A percentile compares a stretch with the other conserved stretches of the same genome.
These are phyloP conservation scores for Otis tarda DNA, from an alignment of 2,113 vertebrate genomes.

Conservation along the genomic window DNA sequence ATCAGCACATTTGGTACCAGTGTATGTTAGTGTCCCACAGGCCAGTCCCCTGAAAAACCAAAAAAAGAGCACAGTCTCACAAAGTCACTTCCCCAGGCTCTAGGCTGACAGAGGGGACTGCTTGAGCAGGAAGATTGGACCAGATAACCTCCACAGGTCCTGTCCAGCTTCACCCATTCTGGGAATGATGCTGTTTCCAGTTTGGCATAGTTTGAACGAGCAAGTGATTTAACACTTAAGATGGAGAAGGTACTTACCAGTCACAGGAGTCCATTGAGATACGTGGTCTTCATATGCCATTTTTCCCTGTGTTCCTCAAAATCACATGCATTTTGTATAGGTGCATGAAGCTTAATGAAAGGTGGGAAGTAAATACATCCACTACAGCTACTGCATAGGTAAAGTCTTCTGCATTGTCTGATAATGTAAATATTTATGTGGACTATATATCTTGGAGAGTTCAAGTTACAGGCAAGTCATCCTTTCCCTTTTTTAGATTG, in stretches of 20 bases:
- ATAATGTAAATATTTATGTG: background rate
- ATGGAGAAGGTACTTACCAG: background rate
- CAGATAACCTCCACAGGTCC: background rate
- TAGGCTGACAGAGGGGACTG: constrained; percentile 52
- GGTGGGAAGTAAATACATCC: background rate
- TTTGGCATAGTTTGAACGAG: background rate
- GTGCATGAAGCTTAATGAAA: background rate
- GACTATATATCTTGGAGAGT: accelerated
- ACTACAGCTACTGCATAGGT: background rate
- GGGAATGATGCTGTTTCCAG: background rate
- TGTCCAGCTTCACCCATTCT: background rate
- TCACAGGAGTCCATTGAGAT: background rate
- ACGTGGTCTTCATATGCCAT: accelerated
- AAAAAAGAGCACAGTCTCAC: constrained; percentile 64
- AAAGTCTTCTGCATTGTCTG: background rate
- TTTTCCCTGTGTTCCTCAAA: background rate
- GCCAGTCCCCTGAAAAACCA: background rate
- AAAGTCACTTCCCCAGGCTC: constrained; percentile 59
- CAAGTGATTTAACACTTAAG: background rate
- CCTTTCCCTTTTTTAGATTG: background rate
- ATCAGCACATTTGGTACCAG: background rate
- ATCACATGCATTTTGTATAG: background rate
- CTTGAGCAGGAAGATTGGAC: background rate
- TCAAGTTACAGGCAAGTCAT: background rate
- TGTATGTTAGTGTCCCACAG: background rate